Conservation (phyloP, 2,113 vertebrate genomes). For the Ginglymostoma cirratum region DNA sequence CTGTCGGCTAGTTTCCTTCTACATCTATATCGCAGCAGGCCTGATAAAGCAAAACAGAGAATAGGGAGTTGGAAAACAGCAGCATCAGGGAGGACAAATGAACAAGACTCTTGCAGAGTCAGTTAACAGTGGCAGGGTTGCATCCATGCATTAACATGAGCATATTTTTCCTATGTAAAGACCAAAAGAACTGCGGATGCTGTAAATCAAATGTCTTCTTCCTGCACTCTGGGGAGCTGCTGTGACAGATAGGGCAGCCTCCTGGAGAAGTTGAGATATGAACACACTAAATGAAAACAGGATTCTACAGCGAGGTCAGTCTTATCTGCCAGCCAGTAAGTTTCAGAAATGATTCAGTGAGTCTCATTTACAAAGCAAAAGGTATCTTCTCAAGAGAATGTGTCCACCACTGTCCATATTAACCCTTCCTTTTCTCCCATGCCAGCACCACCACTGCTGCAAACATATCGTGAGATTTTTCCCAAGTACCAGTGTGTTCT, state of each 20-base stretch:
- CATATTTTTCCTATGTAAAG: background rate
- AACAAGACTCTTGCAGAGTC: background rate
- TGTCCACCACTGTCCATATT: background rate
- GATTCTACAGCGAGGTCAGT: background rate
- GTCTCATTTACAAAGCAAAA: background rate
- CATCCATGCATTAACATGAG: background rate
- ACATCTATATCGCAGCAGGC: background rate
- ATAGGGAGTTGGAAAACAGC: background rate
- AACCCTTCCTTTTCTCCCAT: background rate
- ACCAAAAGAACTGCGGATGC: too few relatives aligned
- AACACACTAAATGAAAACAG: background rate
- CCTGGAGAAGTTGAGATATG: background rate
- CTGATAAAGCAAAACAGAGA: background rate
- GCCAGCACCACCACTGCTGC: background rate
- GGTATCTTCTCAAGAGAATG: background rate
- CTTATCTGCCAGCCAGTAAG: background rate
- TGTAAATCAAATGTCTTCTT: background rate
- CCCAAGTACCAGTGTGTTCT: background rate
- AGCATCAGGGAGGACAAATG: background rate
- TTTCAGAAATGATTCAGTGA: background rate
- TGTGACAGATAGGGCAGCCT: background rate
- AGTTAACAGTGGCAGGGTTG: background rate
- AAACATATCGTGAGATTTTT: background rate
- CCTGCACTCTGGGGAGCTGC: background rate
- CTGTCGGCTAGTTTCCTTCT: background rate